phyloP scores from a whole-genome alignment of 2,797 vertebrate species.

The Phrynocephalus guinanensis region DNA sequence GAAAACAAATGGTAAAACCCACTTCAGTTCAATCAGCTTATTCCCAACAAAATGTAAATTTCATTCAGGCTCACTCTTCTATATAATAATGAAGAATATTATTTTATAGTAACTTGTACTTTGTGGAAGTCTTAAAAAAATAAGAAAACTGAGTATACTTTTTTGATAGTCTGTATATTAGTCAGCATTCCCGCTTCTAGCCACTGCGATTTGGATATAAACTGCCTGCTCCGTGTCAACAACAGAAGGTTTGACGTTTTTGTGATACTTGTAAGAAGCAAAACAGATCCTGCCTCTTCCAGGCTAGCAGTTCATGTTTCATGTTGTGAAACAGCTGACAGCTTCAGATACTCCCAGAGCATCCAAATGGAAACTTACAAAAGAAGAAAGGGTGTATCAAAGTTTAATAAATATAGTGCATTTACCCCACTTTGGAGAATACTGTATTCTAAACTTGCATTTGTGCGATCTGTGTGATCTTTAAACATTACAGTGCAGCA shows the following conservation, averaged over 20 bases:
- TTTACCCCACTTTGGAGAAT: not conserved
- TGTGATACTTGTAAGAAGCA: not conserved
- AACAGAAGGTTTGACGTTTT: not conserved
- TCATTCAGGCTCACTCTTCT: too few relatives aligned
- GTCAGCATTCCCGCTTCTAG: not conserved
- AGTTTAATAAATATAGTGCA: accelerated
- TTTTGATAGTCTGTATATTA: not conserved
- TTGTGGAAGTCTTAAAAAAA: not conserved
- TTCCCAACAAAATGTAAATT: too few relatives aligned
- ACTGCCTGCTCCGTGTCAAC: not conserved
- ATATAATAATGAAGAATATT: too few relatives aligned
- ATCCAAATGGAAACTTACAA: not conserved
- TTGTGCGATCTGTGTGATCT: not conserved
- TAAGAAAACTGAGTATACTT: not conserved
- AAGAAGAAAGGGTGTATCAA: not conserved
- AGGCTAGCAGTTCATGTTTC: constrained; percentile 7
- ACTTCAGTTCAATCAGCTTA: too few relatives aligned
- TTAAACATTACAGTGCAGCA: too few relatives aligned
- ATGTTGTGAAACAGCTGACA: constrained; percentile 23
- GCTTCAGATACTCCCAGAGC: constrained; percentile 1
- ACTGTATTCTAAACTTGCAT: not conserved
- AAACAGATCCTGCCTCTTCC: not conserved
- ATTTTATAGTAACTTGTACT: too few relatives aligned
- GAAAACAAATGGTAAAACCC: too few relatives aligned
- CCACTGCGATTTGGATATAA: not conserved